These are phyloP conservation scores for Myripristis murdjan DNA, from an alignment of 2,797 vertebrate genomes.

Conservation along the genomic window DNA sequence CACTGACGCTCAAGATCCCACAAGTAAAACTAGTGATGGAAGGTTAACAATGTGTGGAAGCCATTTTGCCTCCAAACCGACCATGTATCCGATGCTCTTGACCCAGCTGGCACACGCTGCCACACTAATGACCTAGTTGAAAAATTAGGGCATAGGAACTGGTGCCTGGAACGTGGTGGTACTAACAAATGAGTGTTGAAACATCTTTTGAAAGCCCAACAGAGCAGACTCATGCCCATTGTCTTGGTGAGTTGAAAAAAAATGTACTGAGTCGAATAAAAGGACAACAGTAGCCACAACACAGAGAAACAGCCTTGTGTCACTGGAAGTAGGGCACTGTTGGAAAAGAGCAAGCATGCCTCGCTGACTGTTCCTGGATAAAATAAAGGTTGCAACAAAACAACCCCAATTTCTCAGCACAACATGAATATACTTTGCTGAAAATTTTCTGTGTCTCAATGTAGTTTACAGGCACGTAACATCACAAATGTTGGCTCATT, in stretches of 20 bases:
- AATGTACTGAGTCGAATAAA: too few species aligned
- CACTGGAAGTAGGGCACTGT: too few species aligned
- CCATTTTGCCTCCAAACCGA: constrained; percentile 5
- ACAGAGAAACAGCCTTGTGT: too few species aligned
- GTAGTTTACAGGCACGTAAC: too few species aligned
- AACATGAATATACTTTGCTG: too few species aligned
- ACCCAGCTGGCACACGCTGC: background rate
- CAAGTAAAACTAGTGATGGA: background rate
- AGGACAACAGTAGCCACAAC: too few species aligned
- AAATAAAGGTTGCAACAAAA: too few species aligned
- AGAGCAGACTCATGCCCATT: background rate
- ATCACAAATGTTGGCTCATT: too few species aligned
- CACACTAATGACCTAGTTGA: constrained; percentile 9
- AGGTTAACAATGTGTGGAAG: background rate
- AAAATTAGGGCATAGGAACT: background rate
- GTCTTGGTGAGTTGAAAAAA: background rate
- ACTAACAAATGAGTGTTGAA: background rate
- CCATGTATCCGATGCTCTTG: background rate
- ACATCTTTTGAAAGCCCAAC: background rate
- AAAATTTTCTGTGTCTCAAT: too few species aligned
- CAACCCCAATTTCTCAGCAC: too few species aligned
- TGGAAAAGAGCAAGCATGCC: too few species aligned
- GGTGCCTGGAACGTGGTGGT: background rate
- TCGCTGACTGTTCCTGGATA: too few species aligned
- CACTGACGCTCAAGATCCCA: constrained; percentile 12